These are phyloP conservation scores for Limnephilus rhombicus DNA, from an alignment of 2,888 invertebrate genomes.

Conservation along the genomic window DNA sequence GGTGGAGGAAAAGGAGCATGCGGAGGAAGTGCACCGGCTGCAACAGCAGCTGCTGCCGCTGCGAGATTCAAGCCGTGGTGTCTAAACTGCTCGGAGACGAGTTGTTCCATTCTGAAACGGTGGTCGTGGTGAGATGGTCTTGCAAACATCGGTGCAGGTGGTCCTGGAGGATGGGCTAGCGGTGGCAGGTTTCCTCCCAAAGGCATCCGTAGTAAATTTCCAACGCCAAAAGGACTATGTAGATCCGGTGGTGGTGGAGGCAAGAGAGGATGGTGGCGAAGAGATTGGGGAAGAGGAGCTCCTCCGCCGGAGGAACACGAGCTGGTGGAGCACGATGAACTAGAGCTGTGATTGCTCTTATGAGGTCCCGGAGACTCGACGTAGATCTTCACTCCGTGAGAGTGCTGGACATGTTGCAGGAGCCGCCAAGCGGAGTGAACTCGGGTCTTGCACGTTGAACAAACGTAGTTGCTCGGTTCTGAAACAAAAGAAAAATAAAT, in stretches of 20 bases:
- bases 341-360: conserved; percentile 77
- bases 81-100: conserved; percentile 89
- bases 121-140: conserved; percentile 88
- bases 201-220: conserved; percentile 86
- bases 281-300: conserved; percentile 79
- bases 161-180: conserved; percentile 83
- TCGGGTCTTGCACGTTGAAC: conserved; percentile 94
- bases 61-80: conserved; percentile 88
- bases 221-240: conserved; percentile 87
- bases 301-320: conserved; percentile 79
- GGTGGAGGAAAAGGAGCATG: conserved; percentile 81
- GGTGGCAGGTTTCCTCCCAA: conserved; percentile 81
- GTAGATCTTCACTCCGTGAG: conserved; percentile 96
- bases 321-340: conserved; percentile 75
- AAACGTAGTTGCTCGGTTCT: conserved; percentile 97
- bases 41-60: conserved; percentile 85
- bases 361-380: conserved; percentile 76
- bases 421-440: conserved; percentile 97
- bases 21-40: conserved; percentile 80
- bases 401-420: conserved; percentile 95
- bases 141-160: conserved; percentile 85
- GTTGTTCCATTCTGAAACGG: conserved; percentile 89
- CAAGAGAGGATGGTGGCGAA: conserved; percentile 83
- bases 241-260: conserved; percentile 86
- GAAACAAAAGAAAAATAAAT: conserved; percentile 73